Evolutionary conservation across 2,888 invertebrate species (phyloP), one percentile per base, ranked within the genome.

Genomic region (Rhimphoctona megacephalus): DNA sequence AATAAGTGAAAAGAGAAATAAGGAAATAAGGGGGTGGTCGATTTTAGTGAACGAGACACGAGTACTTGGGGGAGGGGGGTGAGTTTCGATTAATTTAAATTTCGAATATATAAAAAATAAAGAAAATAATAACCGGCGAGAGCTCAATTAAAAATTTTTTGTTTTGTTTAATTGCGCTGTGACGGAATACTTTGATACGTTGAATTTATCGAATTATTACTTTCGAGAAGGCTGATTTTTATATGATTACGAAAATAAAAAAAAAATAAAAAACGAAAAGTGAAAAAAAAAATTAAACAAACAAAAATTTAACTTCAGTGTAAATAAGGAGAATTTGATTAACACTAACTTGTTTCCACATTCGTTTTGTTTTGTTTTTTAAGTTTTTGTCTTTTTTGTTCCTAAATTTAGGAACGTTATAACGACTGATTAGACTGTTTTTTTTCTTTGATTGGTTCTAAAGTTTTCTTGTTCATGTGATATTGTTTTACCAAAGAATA

Each of bases 401-500:
- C 87, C 88, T 87, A 82, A 88, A 87, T 86, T 66, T 70, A 36
- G 80, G 85, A 85, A 81, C 70, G 39, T 54, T n/a, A 78, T 77
- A 92, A 91, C 89, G 94, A 94, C 92, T 93, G 93, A 94, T 94
- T 93, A 94, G 93, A 92, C 86, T 92, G 92, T 90, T 89, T 85
- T 89, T 90, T 89, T 81, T 90, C 89, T 90, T 90, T 89, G 89
- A 93, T 93, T 93, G 93, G 92, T 93, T 93, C 85, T 91, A 91
- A 92, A 92, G 89, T 87, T 88, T 89, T 91, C 90, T 92, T 92
- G 91, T 91, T 92, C 90, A 93, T 94, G 94, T 94, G 94, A 94
- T 94, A 94, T 93, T 92, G 91, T 93, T 91, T 94, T 94, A 94
- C 94, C 94, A 94, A 94, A 94, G 94, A 94, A 93, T 93, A 93